These are phyloP conservation scores for Cossypha dichroa DNA, from an alignment of 2,797 vertebrate genomes.

Conservation along the genomic window DNA sequence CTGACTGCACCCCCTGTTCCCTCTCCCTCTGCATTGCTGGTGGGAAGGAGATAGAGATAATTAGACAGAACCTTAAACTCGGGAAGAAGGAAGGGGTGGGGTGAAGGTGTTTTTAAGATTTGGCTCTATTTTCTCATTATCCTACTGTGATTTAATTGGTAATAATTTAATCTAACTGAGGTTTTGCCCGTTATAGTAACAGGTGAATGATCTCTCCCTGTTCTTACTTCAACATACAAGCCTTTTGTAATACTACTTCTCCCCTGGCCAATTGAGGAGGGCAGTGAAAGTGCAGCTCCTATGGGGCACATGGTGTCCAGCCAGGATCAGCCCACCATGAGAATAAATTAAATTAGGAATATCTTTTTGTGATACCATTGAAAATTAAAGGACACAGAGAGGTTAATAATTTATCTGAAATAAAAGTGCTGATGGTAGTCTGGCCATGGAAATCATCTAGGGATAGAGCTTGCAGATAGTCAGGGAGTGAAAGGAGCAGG, in stretches of 20 bases:
- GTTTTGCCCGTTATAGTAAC: neutral
- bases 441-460: neutral
- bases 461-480: neutral
- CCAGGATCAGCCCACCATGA: neutral
- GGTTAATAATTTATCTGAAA: neutral
- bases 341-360: neutral
- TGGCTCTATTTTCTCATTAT: neutral
- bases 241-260: neutral
- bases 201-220: neutral
- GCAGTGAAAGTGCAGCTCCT: neutral
- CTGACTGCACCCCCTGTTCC: neutral
- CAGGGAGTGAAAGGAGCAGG: neutral
- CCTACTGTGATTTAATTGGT: neutral
- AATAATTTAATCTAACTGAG: neutral
- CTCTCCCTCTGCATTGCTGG: fast-evolving
- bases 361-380: neutral
- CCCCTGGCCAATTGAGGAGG: neutral
- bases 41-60: neutral
- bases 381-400: neutral
- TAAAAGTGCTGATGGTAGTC: neutral
- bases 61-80: neutral
- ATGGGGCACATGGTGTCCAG: neutral
- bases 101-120: neutral
- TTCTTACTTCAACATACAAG: neutral
- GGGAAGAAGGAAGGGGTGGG: neutral